Base-by-base conservation (phyloP, 2,797 vertebrate species). In the Sebastes oblongus region DNA sequence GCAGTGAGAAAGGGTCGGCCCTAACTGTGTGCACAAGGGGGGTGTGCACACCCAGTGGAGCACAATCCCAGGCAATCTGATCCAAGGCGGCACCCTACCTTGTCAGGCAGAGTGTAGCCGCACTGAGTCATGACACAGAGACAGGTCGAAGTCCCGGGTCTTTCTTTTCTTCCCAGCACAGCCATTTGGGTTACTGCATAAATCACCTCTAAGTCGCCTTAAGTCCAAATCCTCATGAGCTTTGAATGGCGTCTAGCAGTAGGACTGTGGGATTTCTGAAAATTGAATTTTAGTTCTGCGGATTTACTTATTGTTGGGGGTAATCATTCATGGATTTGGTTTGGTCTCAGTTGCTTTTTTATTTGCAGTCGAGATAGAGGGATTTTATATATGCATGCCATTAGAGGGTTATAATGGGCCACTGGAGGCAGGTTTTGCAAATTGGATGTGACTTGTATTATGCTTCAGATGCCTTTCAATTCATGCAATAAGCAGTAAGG, bases 251-350 rank as follows among this genome's bases (percentile, higher is more conserved):
- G 89, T 93, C 82, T 86, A 83, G 86, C 89, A 88, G 87, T 80
- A 92, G 87, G 84, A 93, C 90, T 92, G 90, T 89, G 84, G 93
- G 93, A 93, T 94, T 91, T 83, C 80, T 82, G 92, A 87, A 94
- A 94, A 95, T 94, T 92, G 91, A 94, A 94, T 94, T 94, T 94
- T 93, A 93, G 92, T 92, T 93, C 92, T 89, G 92, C 89, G 78
- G 93, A 93, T 93, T 95, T 93, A 82, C 88, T 90, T 90, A 93
- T 95, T 94, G 91, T 94, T 93, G 89, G 89, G 91, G 90, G 83
- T 87, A 92, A 92, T 93, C 91, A 92, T 91, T 93, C 83, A 93
- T 80, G 92, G 89, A 88, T 93, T 93, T 83, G 85, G 72, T 86
- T 92, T 86, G 78, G 86, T 88, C 90, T 93, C 89, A 83, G 82